Conservation (phyloP, 2,797 vertebrate species). For the Scomberomorus guttatus region DNA sequence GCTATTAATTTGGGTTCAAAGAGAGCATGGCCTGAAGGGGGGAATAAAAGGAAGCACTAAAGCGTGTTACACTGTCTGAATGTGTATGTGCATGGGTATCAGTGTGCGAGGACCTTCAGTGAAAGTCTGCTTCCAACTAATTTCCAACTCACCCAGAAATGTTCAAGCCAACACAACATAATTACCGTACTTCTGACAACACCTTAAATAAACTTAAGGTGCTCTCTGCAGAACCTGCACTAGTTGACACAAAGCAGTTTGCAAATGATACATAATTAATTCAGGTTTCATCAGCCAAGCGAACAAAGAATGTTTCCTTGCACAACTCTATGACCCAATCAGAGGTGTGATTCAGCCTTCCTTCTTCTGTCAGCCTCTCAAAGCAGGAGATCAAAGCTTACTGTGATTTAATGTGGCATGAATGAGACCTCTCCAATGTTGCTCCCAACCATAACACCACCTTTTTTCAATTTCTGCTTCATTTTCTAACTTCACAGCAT, state of each 20-base stretch:
- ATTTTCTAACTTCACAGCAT: conserved; percentile 22
- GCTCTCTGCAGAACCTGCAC: conserved; percentile 8
- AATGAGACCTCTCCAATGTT: conserved; percentile 34
- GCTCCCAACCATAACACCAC: conserved; percentile 18
- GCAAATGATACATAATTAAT: conserved; percentile 54
- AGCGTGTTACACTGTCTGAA: conserved; percentile 44
- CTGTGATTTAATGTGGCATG: conserved; percentile 32
- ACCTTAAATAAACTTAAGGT: conserved; percentile 44
- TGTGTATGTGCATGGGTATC: conserved; percentile 27
- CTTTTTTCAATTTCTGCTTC: conserved; percentile 53
- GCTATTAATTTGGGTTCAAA: conserved; percentile 76
- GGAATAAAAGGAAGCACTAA: conserved; percentile 48
- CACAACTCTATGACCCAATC: conserved; percentile 21
- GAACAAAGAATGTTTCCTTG: conserved; percentile 7
- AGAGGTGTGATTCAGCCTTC: conserved; percentile 44
- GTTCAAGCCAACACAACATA: conserved; percentile 16
- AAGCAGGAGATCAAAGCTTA: conserved; percentile 55
- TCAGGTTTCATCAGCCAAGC: conserved; percentile 44
- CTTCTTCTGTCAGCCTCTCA: conserved; percentile 21
- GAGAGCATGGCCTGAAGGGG: conserved; percentile 52
- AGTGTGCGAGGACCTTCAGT: not conserved
- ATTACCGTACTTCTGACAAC: conserved; percentile 40
- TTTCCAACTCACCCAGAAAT: conserved; percentile 28
- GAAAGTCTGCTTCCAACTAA: conserved; percentile 9
- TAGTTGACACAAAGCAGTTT: conserved; percentile 32